phyloP scores from a whole-genome alignment of 2,888 invertebrate species.

The Drosophila helvetica region DNA sequence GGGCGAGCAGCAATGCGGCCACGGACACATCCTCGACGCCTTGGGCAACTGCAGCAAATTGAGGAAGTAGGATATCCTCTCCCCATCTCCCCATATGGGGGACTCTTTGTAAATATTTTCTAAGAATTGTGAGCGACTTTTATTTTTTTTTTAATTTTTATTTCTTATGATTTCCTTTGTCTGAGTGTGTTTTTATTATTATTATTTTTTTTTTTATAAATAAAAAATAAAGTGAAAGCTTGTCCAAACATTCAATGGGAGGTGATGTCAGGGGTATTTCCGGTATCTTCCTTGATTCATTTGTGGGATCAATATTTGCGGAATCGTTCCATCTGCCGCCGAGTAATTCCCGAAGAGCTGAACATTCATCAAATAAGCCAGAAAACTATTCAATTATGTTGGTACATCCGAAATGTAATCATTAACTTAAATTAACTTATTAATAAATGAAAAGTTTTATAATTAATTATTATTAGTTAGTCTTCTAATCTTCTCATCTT shows the following conservation, averaged over 20 bases:
- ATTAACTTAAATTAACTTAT: too few species aligned
- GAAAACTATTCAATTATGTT: too few species aligned
- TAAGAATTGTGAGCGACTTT: conserved; percentile 11
- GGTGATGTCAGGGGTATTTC: too few species aligned
- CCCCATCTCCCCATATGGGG: too few species aligned
- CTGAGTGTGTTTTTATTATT: conserved; percentile 2
- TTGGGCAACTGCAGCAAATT: conserved; percentile 82
- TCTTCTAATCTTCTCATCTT: background rate
- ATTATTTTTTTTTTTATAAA: conserved; percentile 34
- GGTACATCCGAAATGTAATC: too few species aligned
- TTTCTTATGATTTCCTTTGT: conserved; percentile 14
- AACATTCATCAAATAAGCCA: too few species aligned
- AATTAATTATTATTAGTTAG: too few species aligned
- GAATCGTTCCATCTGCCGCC: too few species aligned
- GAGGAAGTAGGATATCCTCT: conserved; percentile 58
- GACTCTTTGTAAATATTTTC: conserved; percentile 3
- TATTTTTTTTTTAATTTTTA: conserved; percentile 16
- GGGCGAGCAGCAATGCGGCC: conserved; percentile 81
- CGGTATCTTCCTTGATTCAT: too few species aligned
- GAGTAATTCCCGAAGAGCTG: too few species aligned
- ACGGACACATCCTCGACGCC: conserved; percentile 81
- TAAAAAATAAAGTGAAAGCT: conserved; percentile 25
- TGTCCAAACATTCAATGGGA: background rate
- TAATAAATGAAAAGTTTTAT: too few species aligned
- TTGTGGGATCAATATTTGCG: too few species aligned